A percentile compares a stretch with the other conserved stretches of the same genome.
Evolutionary conservation across 1,140 invertebrate species (phyloP).

Genomic region (Drosophila tani): DNA sequence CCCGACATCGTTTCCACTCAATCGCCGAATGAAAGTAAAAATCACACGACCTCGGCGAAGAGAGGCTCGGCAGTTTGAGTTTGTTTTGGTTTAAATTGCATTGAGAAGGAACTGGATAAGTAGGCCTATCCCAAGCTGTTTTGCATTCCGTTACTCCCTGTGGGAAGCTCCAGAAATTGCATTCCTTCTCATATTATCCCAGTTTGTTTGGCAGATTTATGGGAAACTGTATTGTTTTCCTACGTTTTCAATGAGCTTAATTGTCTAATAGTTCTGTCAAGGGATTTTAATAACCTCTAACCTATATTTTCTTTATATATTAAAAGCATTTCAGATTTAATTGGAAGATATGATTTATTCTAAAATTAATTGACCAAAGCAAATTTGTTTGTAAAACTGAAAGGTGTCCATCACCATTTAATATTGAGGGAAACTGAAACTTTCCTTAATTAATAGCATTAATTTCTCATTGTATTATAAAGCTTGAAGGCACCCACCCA

Average conservation of each 20-base stretch:
- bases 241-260: too few species aligned
- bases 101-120: slow-evolving; percentile 55
- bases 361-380: too few species aligned
- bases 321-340: not conserved
- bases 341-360: not conserved
- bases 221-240: not conserved
- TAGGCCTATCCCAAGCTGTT: slow-evolving; percentile 78
- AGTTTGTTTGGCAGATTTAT: too few species aligned
- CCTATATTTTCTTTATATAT: not conserved
- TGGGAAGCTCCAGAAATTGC: not conserved
- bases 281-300: not conserved
- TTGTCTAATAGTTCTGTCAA: not conserved
- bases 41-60: slow-evolving; percentile 20
- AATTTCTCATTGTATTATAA: too few species aligned
- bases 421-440: too few species aligned
- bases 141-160: slow-evolving; percentile 43
- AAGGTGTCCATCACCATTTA: too few species aligned
- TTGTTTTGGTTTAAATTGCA: slow-evolving; percentile 84
- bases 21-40: slow-evolving; percentile 81
- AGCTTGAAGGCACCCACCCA: too few species aligned
- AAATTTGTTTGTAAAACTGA: too few species aligned
- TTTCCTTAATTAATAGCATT: too few species aligned
- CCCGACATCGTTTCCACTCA: slow-evolving; percentile 72
- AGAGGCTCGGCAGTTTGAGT: slow-evolving; percentile 67
- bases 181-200: not conserved